phyloP scores from a whole-genome alignment of 2,113 vertebrate species.

The Raja brachyura region DNA sequence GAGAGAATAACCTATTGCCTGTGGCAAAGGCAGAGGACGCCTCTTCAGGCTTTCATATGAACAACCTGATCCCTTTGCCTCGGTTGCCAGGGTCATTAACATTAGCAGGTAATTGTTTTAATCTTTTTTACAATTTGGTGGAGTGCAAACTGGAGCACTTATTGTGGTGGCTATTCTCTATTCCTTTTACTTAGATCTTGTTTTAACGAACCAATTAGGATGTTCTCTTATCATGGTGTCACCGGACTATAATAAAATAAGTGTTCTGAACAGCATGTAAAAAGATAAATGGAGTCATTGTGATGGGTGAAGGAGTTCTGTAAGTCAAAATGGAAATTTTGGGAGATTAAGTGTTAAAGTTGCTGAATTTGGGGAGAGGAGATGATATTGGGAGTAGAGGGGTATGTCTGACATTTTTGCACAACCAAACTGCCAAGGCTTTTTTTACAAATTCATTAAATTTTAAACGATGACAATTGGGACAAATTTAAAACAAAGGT shows the following conservation, averaged over 20 bases:
- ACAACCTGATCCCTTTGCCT: slow-evolving; percentile 47
- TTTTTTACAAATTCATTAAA: no score
- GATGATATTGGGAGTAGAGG: no score
- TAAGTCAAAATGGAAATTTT: no score
- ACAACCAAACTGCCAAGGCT: no score
- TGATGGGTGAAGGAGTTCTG: no score
- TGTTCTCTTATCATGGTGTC: background rate
- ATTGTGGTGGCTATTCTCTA: background rate
- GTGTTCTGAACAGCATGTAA: no score
- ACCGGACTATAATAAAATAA: background rate
- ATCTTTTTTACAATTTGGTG: background rate
- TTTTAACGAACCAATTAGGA: background rate
- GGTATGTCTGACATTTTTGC: no score
- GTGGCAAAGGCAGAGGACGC: slow-evolving; percentile 26
- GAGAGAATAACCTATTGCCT: slow-evolving; percentile 31
- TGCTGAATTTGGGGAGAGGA: no score
- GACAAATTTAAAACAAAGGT: no score
- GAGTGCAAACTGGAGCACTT: background rate
- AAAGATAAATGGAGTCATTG: no score
- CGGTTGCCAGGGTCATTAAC: slow-evolving; percentile 45
- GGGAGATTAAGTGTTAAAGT: no score
- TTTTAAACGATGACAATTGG: no score
- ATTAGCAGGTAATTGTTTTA: slow-evolving; percentile 48
- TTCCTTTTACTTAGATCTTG: background rate
- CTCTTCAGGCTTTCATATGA: slow-evolving; percentile 37